Conservation (phyloP, 2,797 vertebrate species). For the Chaenodraco wilsoni region DNA sequence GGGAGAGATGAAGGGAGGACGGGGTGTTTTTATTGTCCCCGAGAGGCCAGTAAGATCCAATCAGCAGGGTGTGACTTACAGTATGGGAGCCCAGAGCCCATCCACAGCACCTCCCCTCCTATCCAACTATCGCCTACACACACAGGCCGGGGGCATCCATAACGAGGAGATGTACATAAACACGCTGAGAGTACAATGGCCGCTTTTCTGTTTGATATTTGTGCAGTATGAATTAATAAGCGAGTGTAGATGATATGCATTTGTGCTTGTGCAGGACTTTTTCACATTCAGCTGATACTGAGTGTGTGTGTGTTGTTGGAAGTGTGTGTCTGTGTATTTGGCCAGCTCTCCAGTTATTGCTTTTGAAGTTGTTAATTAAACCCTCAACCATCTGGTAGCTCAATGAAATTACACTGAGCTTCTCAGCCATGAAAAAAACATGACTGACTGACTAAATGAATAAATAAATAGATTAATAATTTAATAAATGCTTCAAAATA, state of each 20-base stretch:
- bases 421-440: constrained; percentile 77
- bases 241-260: constrained; percentile 41
- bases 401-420: constrained; percentile 78
- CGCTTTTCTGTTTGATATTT: constrained; percentile 48
- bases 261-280: constrained; percentile 55
- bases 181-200: constrained; percentile 42
- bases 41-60: constrained; percentile 61
- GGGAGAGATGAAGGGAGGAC: constrained; percentile 41
- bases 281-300: constrained; percentile 20
- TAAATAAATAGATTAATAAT: constrained; percentile 77
- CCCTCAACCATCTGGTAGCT: constrained; percentile 81
- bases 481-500: constrained; percentile 73
- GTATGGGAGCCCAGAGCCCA: constrained; percentile 46
- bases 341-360: constrained; percentile 76
- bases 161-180: constrained; percentile 44
- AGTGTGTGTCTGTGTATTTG: constrained; percentile 53
- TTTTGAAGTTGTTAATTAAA: constrained; percentile 85
- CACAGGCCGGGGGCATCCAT: constrained; percentile 31
- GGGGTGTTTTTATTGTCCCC: constrained; percentile 64
- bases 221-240: constrained; percentile 52
- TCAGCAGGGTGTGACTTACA: constrained; percentile 66
- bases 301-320: constrained; percentile 22
- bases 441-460: constrained; percentile 75
- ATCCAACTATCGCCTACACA: constrained; percentile 52
- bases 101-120: constrained; percentile 46